phyloP scores from a whole-genome alignment of 2,113 vertebrate species.

The Delphinus delphis region DNA sequence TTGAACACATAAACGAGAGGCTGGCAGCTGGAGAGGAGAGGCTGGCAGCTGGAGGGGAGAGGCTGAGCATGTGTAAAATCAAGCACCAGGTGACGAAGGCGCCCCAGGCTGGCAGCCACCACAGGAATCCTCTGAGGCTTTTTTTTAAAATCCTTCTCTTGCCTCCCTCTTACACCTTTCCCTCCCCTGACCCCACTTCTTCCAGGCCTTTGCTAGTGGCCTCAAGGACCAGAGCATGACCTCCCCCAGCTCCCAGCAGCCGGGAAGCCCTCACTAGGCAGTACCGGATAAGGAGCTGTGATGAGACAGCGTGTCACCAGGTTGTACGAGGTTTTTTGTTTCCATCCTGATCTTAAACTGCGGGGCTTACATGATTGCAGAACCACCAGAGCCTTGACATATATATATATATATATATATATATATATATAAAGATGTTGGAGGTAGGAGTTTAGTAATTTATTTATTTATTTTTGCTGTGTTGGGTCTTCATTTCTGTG shows the following conservation, averaged over 20 bases:
- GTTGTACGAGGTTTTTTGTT: rapidly evolving
- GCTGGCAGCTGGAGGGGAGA: too few relatives aligned
- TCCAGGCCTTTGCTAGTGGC: too few relatives aligned
- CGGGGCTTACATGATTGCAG: rapidly evolving
- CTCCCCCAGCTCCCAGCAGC: neutral
- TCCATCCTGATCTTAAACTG: neutral
- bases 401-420: too few relatives aligned
- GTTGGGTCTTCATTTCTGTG: too few relatives aligned
- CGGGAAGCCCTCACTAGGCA: rapidly evolving
- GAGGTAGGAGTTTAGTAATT: too few relatives aligned
- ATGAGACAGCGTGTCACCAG: rapidly evolving
- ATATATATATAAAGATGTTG: too few relatives aligned
- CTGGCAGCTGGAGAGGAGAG: neutral
- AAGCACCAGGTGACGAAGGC: neutral
- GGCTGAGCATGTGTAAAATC: neutral
- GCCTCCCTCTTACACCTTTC: neutral
- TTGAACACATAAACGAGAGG: neutral
- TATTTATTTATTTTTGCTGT: too few relatives aligned
- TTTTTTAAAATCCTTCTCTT: neutral
- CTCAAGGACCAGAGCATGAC: neutral
- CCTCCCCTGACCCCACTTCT: rapidly evolving
- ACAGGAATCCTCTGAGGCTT: neutral
- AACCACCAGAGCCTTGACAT: neutral
- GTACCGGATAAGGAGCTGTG: rapidly evolving
- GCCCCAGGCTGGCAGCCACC: too few relatives aligned